Percentiles rank a stretch among this genome's conserved stretches.
Evolutionary conservation across 2,113 vertebrate genomes (phyloP).

Genomic region (Thunnus maccoyii): DNA sequence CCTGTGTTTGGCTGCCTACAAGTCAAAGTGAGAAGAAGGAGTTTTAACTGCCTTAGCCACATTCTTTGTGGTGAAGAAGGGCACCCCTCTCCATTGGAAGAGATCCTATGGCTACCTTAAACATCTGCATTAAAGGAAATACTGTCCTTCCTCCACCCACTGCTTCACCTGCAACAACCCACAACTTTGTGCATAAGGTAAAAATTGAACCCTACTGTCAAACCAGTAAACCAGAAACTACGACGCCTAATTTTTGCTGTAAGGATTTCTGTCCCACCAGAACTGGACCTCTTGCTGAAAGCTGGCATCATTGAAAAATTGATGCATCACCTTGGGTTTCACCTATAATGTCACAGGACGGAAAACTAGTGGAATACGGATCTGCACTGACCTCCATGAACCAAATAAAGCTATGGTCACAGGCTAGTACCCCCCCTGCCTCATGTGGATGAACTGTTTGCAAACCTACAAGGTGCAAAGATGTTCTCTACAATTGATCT

Average conservation of each 20-base stretch:
- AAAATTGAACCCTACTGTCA: background rate
- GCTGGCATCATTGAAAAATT: background rate
- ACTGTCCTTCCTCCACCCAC: too few species aligned
- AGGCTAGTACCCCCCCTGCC: background rate
- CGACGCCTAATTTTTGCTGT: background rate
- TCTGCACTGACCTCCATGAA: background rate
- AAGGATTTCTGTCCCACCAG: background rate
- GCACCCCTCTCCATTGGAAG: background rate
- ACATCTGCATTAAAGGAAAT: too few species aligned
- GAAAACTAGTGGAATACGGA: background rate
- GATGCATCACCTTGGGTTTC: conserved; percentile 6
- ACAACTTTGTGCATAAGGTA: too few species aligned
- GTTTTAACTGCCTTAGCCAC: background rate
- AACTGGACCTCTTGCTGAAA: background rate
- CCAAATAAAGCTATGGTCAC: conserved; percentile 4
- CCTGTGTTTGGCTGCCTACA: background rate
- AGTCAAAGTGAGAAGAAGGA: background rate
- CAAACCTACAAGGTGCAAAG: conserved; percentile 4
- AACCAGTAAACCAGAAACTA: background rate
- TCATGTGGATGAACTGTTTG: background rate
- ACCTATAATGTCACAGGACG: background rate
- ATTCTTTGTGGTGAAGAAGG: background rate
- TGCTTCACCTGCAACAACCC: too few species aligned
- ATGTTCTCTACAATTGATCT: background rate
- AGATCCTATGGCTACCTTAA: background rate